Percentiles rank a stretch among this genome's conserved stretches.
phyloP scores from a whole-genome alignment of 1,140 invertebrate genomes.

The Caenorhabditis latens region DNA sequence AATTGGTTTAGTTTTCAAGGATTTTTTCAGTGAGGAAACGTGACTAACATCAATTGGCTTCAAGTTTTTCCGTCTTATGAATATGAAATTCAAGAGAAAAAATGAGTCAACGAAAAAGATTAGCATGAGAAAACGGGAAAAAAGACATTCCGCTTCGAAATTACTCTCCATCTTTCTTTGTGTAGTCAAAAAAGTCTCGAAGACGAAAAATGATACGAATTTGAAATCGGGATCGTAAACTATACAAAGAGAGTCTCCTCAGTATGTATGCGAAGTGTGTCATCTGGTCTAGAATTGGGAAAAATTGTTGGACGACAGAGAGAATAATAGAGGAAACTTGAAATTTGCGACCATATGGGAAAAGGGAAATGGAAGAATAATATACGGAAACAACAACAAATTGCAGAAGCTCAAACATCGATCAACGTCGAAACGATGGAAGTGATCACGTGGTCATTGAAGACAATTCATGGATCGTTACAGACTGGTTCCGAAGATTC shows the following conservation, averaged over 20 bases:
- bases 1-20: too few relatives aligned
- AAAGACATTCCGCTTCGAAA: not conserved
- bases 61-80: not conserved
- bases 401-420: conserved; percentile 14
- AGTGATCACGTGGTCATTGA: conserved; percentile 40
- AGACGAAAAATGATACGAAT: conserved; percentile 2
- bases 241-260: not conserved
- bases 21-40: too few relatives aligned
- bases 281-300: not conserved
- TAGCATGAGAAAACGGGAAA: conserved; percentile 17
- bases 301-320: not conserved
- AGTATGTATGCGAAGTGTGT: conserved; percentile 22
- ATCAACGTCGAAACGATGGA: not conserved
- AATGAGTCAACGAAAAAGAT: not conserved
- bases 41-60: too few relatives aligned
- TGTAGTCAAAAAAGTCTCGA: not conserved
- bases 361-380: not conserved
- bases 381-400: not conserved
- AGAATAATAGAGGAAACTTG: conserved; percentile 11
- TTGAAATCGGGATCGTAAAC: conserved; percentile 5
- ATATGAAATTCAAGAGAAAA: not conserved
- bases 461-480: conserved; percentile 41
- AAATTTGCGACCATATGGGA: not conserved
- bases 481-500: conserved; percentile 16
- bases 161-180: not conserved